A percentile compares a stretch with the other conserved stretches of the same genome.
Conservation (phyloP, 2,797 vertebrate genomes). For the Columba guinea region DNA sequence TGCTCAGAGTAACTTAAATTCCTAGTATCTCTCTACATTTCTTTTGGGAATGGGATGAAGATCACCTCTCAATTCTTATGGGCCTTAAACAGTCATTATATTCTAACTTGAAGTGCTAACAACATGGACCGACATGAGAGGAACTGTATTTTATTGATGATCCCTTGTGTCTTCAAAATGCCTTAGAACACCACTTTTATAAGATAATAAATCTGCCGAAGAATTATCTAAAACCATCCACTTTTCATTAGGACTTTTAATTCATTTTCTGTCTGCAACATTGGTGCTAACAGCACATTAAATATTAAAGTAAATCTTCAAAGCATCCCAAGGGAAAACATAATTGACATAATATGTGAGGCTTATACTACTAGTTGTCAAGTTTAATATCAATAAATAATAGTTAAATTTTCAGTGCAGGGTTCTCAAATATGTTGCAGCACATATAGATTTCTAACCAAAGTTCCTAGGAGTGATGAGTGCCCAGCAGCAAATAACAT, state of each 20-base stretch:
- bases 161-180: neutral
- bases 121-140: neutral
- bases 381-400: slow-evolving; percentile 4
- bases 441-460: neutral
- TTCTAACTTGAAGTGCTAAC: neutral
- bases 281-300: neutral
- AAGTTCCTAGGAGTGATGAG: neutral
- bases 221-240: neutral
- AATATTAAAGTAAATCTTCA: neutral
- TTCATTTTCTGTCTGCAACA: neutral
- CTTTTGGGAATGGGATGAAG: neutral
- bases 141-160: neutral
- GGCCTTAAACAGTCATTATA: neutral
- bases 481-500: neutral
- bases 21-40: neutral
- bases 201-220: neutral
- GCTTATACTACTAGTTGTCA: neutral
- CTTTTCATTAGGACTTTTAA: neutral
- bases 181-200: neutral
- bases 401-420: neutral
- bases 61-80: neutral
- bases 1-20: neutral
- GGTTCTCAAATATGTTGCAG: neutral
- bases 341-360: neutral
- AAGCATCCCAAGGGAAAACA: neutral